phyloP scores from a whole-genome alignment of 1,140 invertebrate species.

The Diorhabda sublineata region DNA sequence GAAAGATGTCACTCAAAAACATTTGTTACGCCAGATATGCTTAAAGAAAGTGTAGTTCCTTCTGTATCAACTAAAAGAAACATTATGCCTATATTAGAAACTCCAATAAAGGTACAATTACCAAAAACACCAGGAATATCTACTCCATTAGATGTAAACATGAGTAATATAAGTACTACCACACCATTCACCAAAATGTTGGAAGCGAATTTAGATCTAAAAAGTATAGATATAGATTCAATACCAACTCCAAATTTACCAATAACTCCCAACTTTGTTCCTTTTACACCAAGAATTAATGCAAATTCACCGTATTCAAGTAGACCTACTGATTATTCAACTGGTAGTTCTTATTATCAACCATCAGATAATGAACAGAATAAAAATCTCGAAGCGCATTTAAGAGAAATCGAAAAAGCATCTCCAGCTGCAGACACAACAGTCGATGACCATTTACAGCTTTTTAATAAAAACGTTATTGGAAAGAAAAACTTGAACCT shows the following conservation, averaged over 20 bases:
- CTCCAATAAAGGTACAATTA: constrained; percentile 34
- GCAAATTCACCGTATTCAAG: constrained; percentile 18
- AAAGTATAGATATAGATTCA: constrained; percentile 25
- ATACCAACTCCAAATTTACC: constrained; percentile 42
- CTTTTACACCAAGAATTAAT: constrained; percentile 26
- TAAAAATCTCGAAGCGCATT: constrained; percentile 36
- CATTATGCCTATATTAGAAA: constrained; percentile 32
- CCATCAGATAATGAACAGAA: constrained; percentile 42
- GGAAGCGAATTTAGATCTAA: constrained; percentile 35
- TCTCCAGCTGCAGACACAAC: constrained; percentile 18
- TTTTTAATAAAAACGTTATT: constrained; percentile 32
- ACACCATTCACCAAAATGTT: constrained; percentile 42
- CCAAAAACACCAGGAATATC: constrained; percentile 33
- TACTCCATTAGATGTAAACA: constrained; percentile 10
- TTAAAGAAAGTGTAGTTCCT: background rate
- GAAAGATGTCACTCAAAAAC: background rate
- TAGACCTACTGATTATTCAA: constrained; percentile 40
- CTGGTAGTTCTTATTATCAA: constrained; percentile 41
- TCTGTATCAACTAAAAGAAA: constrained; percentile 21
- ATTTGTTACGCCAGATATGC: constrained; percentile 14
- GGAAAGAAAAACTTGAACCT: constrained; percentile 41
- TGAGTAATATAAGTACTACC: constrained; percentile 17
- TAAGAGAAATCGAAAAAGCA: constrained; percentile 32
- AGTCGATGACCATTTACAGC: constrained; percentile 23
- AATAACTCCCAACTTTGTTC: constrained; percentile 37